phyloP scores from a whole-genome alignment of 2,888 invertebrate genomes.

The Stenchaetothrips biformis region DNA sequence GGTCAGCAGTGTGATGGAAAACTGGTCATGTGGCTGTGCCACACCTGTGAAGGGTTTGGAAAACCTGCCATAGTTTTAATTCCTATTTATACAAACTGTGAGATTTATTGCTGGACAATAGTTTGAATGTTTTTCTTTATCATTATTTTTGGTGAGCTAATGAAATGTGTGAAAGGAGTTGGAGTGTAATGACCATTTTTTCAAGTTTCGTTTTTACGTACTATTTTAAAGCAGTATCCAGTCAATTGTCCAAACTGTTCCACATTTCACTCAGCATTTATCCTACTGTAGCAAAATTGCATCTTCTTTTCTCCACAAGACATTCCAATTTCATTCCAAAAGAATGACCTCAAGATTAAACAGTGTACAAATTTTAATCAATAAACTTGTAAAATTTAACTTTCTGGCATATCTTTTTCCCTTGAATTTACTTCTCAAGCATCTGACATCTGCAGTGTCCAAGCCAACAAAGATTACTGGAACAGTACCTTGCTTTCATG shows the following conservation, averaged over 20 bases:
- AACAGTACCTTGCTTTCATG: too few relatives aligned
- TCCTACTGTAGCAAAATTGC: background rate
- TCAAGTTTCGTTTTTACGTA: background rate
- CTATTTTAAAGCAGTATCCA: background rate
- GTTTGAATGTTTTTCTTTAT: too few relatives aligned
- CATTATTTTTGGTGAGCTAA: too few relatives aligned
- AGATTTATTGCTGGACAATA: too few relatives aligned
- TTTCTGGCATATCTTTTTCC: too few relatives aligned
- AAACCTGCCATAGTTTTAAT: background rate
- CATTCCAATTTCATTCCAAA: background rate
- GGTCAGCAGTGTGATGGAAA: background rate
- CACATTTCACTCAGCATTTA: conserved; percentile 4
- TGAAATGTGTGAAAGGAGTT: too few relatives aligned
- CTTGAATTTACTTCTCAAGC: background rate
- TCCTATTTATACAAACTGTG: background rate
- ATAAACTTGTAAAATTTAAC: background rate
- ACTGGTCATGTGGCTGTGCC: conserved; percentile 6
- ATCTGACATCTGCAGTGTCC: too few relatives aligned
- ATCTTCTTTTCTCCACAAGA: background rate
- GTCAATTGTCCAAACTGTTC: background rate
- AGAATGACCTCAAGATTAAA: background rate
- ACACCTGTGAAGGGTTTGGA: background rate
- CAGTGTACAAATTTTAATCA: conserved; percentile 3
- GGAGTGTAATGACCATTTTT: background rate
- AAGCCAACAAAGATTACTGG: background rate